Conservation (phyloP, 2,797 vertebrate species). For the Trichosurus vulpecula region DNA sequence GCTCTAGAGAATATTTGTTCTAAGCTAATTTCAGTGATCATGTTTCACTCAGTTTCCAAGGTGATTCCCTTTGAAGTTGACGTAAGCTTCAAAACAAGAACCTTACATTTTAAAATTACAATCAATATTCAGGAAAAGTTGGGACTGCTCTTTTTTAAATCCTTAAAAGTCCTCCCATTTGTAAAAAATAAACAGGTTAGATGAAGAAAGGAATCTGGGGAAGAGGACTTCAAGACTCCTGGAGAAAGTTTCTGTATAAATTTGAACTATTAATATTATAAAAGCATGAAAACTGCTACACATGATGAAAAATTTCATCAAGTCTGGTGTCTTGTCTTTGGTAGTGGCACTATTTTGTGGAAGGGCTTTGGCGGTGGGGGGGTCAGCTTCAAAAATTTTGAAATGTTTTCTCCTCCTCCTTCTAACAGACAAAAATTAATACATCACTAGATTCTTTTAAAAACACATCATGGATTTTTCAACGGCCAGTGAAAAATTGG, state of each 20-base stretch:
- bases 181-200: neutral
- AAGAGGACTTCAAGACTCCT: neutral
- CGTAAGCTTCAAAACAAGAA: slow-evolving; percentile 50
- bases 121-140: slow-evolving; percentile 24
- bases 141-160: slow-evolving; percentile 18
- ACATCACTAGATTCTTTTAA: neutral
- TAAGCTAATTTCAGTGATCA: slow-evolving; percentile 66
- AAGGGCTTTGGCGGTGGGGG: neutral
- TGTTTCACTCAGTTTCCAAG: slow-evolving; percentile 60
- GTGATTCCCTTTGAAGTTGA: slow-evolving; percentile 67
- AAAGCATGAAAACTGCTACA: neutral
- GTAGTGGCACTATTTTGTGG: neutral
- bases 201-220: neutral
- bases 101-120: slow-evolving; percentile 69
- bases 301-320: neutral
- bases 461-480: neutral
- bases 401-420: neutral
- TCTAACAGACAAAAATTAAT: neutral
- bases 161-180: slow-evolving; percentile 24
- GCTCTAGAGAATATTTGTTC: slow-evolving; percentile 57
- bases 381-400: neutral
- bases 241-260: neutral
- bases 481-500: neutral
- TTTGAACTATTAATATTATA: neutral
- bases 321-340: neutral